Percentiles rank a stretch among this genome's conserved stretches.
phyloP scores from a whole-genome alignment of 2,797 vertebrate genomes.

The Aphelocoma californica region DNA sequence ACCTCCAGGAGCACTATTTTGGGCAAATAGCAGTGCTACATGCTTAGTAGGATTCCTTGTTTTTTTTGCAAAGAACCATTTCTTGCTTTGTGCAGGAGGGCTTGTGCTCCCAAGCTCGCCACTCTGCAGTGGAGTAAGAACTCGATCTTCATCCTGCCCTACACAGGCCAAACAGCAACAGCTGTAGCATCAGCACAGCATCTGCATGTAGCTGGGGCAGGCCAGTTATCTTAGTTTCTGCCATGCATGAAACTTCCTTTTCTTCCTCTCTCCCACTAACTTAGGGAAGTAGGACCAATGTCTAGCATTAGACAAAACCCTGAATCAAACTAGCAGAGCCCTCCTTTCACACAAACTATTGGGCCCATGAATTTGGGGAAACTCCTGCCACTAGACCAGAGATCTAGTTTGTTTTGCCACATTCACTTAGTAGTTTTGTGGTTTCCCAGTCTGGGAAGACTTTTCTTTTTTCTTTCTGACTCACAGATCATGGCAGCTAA shows the following conservation, averaged over 20 bases:
- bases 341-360: neutral
- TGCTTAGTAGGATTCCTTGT: neutral
- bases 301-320: neutral
- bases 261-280: neutral
- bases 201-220: neutral
- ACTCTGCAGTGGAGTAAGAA: neutral
- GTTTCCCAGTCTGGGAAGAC: neutral
- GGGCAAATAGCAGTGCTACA: neutral
- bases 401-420: neutral
- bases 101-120: neutral
- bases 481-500: neutral
- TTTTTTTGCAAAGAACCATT: neutral
- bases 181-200: neutral
- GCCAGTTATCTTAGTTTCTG: neutral
- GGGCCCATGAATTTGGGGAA: neutral
- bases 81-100: neutral
- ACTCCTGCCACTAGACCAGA: neutral
- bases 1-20: neutral
- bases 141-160: neutral
- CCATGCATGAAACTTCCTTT: neutral
- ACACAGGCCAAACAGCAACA: neutral
- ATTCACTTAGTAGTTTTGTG: neutral
- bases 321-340: neutral
- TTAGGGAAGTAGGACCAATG: neutral
- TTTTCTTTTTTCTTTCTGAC: neutral